Conservation (phyloP, 2,797 vertebrate species). For the Podarcis lilfordi region DNA sequence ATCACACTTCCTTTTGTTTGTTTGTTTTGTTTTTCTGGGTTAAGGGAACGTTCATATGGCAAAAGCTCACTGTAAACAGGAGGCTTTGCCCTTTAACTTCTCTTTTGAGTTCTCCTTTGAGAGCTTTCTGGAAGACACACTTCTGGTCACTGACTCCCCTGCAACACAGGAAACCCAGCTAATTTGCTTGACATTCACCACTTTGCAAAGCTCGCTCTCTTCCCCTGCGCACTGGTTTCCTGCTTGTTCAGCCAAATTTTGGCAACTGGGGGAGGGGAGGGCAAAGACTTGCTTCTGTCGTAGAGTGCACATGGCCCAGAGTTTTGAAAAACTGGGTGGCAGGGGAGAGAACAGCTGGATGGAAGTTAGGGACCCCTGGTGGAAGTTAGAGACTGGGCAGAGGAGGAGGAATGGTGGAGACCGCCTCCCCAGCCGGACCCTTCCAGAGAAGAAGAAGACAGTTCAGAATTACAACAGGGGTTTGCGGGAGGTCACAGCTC, state of each 20-base stretch:
- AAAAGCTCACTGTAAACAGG: background rate
- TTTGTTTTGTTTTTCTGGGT: background rate
- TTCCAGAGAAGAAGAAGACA: too few species aligned
- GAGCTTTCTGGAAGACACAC: background rate
- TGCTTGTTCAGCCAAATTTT: slow-evolving; percentile 44
- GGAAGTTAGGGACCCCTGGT: background rate
- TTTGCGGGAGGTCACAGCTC: too few species aligned
- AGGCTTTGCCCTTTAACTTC: background rate
- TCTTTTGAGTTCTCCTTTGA: background rate
- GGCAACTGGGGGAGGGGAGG: slow-evolving; percentile 23
- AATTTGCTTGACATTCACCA: slow-evolving; percentile 37
- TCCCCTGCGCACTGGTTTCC: slow-evolving; percentile 57
- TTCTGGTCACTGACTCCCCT: background rate
- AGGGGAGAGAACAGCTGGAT: background rate
- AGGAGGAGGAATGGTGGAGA: too few species aligned
- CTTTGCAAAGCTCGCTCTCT: slow-evolving; percentile 29
- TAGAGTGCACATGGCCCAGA: too few species aligned
- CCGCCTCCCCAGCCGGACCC: too few species aligned
- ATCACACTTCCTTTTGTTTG: background rate
- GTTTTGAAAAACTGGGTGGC: background rate
- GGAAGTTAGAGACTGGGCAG: too few species aligned
- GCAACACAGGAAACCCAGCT: background rate
- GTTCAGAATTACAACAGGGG: too few species aligned
- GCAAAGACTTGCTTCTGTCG: background rate
- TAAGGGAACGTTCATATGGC: background rate